Evolutionary conservation across 2,888 invertebrate genomes (phyloP).

Genomic region (Theristus sp.): DNA sequence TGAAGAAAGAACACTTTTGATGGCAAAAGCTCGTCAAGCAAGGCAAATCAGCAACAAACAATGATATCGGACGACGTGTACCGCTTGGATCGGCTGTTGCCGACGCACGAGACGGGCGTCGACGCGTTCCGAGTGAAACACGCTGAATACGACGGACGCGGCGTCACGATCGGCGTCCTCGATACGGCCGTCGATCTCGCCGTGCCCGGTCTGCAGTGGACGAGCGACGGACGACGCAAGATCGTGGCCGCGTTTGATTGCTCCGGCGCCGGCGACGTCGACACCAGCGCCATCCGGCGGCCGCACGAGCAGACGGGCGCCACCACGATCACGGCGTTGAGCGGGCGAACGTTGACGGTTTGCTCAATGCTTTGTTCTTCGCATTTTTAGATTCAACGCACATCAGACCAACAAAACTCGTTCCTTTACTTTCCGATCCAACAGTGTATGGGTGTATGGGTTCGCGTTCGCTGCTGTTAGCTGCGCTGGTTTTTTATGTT

Average conservation of each 20-base stretch:
- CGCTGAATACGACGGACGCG: constrained; percentile 74
- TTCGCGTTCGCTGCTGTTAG: constrained; percentile 39
- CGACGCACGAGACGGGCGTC: constrained; percentile 84
- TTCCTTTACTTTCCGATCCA: no score
- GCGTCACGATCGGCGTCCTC: constrained; percentile 75
- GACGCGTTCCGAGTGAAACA: constrained; percentile 65
- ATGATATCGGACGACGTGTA: neutral
- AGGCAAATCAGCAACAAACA: neutral
- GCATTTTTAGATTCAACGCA: constrained; percentile 5
- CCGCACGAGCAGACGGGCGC: no score
- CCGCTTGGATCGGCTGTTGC: constrained; percentile 40
- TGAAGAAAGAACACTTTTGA: no score
- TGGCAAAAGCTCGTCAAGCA: no score
- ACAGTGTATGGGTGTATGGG: no score
- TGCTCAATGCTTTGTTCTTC: neutral
- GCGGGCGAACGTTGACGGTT: constrained; percentile 72
- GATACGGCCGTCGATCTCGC: constrained; percentile 96
- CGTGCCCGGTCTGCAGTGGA: constrained; percentile 69
- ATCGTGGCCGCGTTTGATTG: constrained; percentile 85
- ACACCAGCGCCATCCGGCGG: constrained; percentile 56
- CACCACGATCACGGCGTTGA: constrained; percentile 59
- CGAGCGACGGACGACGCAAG: constrained; percentile 65
- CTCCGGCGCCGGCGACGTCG: constrained; percentile 89
- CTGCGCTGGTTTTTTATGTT: no score
- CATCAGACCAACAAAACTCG: no score